Evolutionary conservation across 2,797 vertebrate species (phyloP), one percentile per base, ranked within the genome.

Genomic region (Enteromius afrohamiltoni): DNA sequence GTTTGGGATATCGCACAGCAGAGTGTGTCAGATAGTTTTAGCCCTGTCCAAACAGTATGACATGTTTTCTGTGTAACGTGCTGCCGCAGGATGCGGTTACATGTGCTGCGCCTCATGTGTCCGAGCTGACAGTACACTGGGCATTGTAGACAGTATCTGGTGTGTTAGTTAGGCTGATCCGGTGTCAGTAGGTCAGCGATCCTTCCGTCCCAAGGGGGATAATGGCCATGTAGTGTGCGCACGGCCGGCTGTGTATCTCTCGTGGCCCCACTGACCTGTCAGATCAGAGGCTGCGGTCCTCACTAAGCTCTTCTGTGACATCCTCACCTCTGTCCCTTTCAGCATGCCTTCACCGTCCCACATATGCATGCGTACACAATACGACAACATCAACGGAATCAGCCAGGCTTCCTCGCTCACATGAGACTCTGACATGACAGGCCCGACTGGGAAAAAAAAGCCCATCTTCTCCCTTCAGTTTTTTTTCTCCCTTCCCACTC

Each of bases 311-410:
- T 79, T 45, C 88, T 89, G 91, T 92, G 93, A 94, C 93, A 93
- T 92, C 90, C 90, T 89, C 91, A 93, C 91, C 90, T 89, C 91
- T 94, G 93, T 93, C 92, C 87, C 93, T 94, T 93, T 94, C 94
- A 94, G 88, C 89, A 89, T 89, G 91, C 76, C 88, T 78, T 94
- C 92, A 91, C 88, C 86, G 87, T 90, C 87, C 87, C 89, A 87
- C 90, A 80, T 42, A 78, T 77, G 77, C 60, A 80, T 49, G 53
- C 58, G 70, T 65, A 81, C 74, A 80, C 77, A 85, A 31, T 37
- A 76, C 68, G 49, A 85, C 84, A 85, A 86, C 86, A 86, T 85
- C 86, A 85, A 87, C 85, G 60, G 79, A 73, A 82, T 81, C 77
- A 82, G 65, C 75, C 60, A 80, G 88, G 87, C 88, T 88, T 55